Percentiles rank a stretch among this genome's conserved stretches.
phyloP scores from a whole-genome alignment of 2,797 vertebrate species.

The Novumbra hubbsi region DNA sequence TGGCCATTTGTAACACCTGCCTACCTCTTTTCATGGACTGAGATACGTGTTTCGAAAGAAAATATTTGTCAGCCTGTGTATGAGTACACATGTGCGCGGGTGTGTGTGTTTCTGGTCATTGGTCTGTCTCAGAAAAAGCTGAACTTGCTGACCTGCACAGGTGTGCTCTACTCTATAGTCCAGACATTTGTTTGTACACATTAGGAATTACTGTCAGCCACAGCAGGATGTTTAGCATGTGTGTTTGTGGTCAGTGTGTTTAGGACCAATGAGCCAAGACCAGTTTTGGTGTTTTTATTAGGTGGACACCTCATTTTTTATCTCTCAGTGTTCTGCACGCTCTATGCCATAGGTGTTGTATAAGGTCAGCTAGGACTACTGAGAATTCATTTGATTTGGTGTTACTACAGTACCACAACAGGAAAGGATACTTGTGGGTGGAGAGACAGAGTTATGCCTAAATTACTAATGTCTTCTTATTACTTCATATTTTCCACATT shows the following conservation, averaged over 20 bases:
- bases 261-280: conserved; percentile 3
- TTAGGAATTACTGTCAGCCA: conserved; percentile 79
- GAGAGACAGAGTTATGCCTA: conserved; percentile 45
- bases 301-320: neutral
- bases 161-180: conserved; percentile 75
- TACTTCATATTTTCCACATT: conserved; percentile 76
- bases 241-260: conserved; percentile 21
- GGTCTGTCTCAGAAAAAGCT: conserved; percentile 29
- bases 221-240: conserved; percentile 83
- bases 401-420: conserved; percentile 5
- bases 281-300: neutral
- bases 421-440: conserved; percentile 58
- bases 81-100: neutral
- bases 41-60: conserved; percentile 22
- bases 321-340: neutral
- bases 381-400: neutral
- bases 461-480: conserved; percentile 61
- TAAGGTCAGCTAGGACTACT: neutral
- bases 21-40: conserved; percentile 51
- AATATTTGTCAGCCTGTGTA: neutral
- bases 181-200: conserved; percentile 92
- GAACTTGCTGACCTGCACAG: conserved; percentile 77
- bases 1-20: conserved; percentile 50
- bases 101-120: conserved; percentile 31
- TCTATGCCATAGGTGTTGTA: neutral